Percentiles rank a stretch among this genome's conserved stretches.
These are phyloP conservation scores for Danaus chrysippus DNA, from an alignment of 2,888 invertebrate genomes.

Conservation along the genomic window DNA sequence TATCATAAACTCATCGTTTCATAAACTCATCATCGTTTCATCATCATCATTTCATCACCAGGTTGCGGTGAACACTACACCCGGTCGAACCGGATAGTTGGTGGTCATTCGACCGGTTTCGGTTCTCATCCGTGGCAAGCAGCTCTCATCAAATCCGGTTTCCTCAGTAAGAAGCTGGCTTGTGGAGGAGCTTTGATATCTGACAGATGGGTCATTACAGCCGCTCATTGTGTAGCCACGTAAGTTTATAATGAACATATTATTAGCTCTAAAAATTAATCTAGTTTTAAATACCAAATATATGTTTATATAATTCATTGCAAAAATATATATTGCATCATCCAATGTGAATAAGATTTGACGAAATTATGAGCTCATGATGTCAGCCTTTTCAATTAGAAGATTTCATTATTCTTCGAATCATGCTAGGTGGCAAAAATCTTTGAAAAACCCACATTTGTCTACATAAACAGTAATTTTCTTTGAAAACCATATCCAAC, in stretches of 20 bases:
- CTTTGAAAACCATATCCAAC: no score
- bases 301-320: no score
- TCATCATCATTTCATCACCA: constrained; percentile 60
- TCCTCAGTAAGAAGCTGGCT: constrained; percentile 92
- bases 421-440: no score
- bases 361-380: no score
- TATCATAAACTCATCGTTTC: neutral
- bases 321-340: no score
- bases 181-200: constrained; percentile 95
- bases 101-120: constrained; percentile 93
- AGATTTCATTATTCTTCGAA: no score
- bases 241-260: constrained; percentile 69
- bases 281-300: neutral
- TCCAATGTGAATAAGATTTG: no score
- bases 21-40: neutral
- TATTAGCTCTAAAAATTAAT: neutral
- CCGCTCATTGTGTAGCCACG: constrained; percentile 95
- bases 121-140: constrained; percentile 97
- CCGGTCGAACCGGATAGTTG: constrained; percentile 93
- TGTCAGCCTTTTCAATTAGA: no score
- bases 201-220: constrained; percentile 94
- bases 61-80: constrained; percentile 95
- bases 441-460: no score
- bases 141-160: constrained; percentile 94
- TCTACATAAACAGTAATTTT: no score